Conservation (phyloP, 2,113 vertebrate species). For the Serinus canaria region DNA sequence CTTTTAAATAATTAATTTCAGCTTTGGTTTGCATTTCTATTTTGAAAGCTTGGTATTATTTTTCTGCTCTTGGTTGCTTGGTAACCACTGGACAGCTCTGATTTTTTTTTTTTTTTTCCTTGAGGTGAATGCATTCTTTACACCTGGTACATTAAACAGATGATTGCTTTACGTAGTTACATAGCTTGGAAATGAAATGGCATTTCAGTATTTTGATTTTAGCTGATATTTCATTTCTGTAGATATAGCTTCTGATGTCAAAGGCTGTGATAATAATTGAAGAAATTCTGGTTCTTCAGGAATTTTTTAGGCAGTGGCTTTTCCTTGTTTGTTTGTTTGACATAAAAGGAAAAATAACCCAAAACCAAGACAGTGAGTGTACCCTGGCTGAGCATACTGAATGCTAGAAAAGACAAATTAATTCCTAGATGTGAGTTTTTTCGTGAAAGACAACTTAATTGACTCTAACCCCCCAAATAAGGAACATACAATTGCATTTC, state of each 20-base stretch:
- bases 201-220: not conserved
- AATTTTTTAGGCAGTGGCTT: not conserved
- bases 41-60: constrained; percentile 37
- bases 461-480: not conserved
- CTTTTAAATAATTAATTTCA: constrained; percentile 60
- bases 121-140: constrained; percentile 5
- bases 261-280: not conserved
- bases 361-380: not conserved
- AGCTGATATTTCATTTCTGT: not conserved
- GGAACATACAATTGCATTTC: not conserved
- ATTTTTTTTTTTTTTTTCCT: not conserved
- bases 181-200: not conserved
- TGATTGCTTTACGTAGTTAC: not conserved
- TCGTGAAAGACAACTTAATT: not conserved
- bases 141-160: not conserved
- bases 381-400: not conserved
- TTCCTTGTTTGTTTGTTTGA: not conserved
- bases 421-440: not conserved
- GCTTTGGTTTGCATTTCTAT: constrained; percentile 38
- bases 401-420: not conserved
- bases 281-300: not conserved
- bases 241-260: not conserved
- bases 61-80: constrained; percentile 53
- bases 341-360: not conserved
- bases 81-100: constrained; percentile 18